Evolutionary conservation across 2,113 vertebrate species (phyloP).

Genomic region (Nycticebus coucang): DNA sequence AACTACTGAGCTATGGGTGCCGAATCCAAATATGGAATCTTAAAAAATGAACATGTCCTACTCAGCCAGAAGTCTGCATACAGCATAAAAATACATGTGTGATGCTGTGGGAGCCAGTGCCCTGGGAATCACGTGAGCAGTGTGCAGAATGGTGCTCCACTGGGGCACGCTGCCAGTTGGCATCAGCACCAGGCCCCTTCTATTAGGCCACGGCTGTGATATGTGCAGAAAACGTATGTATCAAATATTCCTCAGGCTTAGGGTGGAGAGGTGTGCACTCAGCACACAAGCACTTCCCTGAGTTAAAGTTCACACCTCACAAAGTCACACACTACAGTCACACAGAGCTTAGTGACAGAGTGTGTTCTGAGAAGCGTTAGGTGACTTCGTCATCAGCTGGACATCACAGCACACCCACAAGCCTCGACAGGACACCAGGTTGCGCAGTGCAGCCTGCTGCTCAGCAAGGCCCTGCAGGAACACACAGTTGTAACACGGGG

Average conservation of each 20-base stretch:
- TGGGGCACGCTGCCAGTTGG: background rate
- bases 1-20: no score
- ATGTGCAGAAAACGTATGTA: background rate
- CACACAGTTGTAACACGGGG: background rate
- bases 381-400: background rate
- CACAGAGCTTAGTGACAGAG: background rate
- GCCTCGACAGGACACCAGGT: background rate
- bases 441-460: background rate
- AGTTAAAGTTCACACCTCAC: background rate
- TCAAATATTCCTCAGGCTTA: background rate
- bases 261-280: background rate
- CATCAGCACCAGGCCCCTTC: background rate
- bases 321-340: background rate
- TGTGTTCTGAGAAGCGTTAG: background rate
- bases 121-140: background rate
- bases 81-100: background rate
- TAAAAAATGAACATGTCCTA: constrained; percentile 9
- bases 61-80: constrained; percentile 6
- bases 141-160: accelerated
- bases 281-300: background rate
- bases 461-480: background rate
- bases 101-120: background rate
- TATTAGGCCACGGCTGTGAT: background rate
- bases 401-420: background rate
- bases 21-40: constrained; percentile 15